Conservation (phyloP, 1,140 invertebrate species). For the Manduca sexta region DNA sequence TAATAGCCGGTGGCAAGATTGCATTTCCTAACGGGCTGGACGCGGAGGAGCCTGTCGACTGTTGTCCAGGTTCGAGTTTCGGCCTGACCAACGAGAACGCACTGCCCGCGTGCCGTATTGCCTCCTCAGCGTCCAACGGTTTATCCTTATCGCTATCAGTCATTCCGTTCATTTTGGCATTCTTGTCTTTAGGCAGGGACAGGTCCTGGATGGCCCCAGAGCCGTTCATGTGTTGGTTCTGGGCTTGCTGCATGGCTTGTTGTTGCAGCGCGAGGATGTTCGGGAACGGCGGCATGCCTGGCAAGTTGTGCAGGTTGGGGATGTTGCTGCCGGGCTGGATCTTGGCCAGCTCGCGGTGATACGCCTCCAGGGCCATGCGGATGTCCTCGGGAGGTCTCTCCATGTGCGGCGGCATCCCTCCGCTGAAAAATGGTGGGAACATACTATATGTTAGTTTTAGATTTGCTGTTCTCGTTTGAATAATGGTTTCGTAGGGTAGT, state of each 20-base stretch:
- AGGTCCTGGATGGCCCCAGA: slow-evolving; percentile 86
- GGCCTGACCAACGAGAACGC: slow-evolving; percentile 89
- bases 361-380: slow-evolving; percentile 91
- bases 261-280: slow-evolving; percentile 83
- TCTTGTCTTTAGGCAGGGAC: slow-evolving; percentile 86
- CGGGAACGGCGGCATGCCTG: slow-evolving; percentile 76
- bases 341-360: slow-evolving; percentile 92
- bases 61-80: slow-evolving; percentile 82
- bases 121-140: slow-evolving; percentile 77
- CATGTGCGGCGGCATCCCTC: slow-evolving; percentile 80
- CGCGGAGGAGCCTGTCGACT: slow-evolving; percentile 78
- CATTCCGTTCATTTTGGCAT: slow-evolving; percentile 81
- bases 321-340: slow-evolving; percentile 79
- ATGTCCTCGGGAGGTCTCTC: slow-evolving; percentile 82
- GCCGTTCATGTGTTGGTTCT: slow-evolving; percentile 75
- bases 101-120: slow-evolving; percentile 85
- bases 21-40: slow-evolving; percentile 87
- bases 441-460: slow-evolving; percentile 80
- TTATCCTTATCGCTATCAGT: slow-evolving; percentile 78
- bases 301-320: slow-evolving; percentile 74
- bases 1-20: slow-evolving; percentile 86
- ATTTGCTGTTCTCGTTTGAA: slow-evolving; percentile 77
- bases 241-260: slow-evolving; percentile 79
- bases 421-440: slow-evolving; percentile 88
- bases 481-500: slow-evolving; percentile 19